Conservation (phyloP, 2,797 vertebrate genomes). For the Hemitrygon akajei region DNA sequence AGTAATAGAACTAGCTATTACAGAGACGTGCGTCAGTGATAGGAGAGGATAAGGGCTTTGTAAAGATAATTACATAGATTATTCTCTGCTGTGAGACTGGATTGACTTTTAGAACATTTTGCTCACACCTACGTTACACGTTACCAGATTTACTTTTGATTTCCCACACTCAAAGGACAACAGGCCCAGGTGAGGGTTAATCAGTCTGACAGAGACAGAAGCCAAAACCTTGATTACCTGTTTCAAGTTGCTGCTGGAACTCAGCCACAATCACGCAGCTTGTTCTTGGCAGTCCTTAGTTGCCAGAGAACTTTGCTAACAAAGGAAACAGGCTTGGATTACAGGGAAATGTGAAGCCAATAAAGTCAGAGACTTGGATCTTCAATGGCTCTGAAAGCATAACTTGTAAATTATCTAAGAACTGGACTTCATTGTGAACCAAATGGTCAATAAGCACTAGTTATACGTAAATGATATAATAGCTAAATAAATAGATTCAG, state of each 20-base stretch:
- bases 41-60: background rate
- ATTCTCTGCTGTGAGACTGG: background rate
- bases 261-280: background rate
- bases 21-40: background rate
- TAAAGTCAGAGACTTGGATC: background rate
- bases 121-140: background rate
- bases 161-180: background rate
- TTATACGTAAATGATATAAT: background rate
- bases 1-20: background rate
- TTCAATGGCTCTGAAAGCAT: background rate
- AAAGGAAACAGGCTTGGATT: background rate
- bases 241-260: background rate
- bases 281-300: background rate
- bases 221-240: background rate
- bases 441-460: background rate
- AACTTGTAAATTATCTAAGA: background rate
- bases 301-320: background rate
- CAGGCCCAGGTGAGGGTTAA: background rate
- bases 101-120: background rate
- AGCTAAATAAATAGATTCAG: background rate
- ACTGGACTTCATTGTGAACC: background rate
- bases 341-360: background rate
- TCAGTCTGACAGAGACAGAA: background rate
- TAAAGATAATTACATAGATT: background rate
- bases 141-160: background rate